Percentiles rank a stretch among this genome's conserved stretches.
phyloP scores from a whole-genome alignment of 1,140 invertebrate species.

The Micrasema longulum region DNA sequence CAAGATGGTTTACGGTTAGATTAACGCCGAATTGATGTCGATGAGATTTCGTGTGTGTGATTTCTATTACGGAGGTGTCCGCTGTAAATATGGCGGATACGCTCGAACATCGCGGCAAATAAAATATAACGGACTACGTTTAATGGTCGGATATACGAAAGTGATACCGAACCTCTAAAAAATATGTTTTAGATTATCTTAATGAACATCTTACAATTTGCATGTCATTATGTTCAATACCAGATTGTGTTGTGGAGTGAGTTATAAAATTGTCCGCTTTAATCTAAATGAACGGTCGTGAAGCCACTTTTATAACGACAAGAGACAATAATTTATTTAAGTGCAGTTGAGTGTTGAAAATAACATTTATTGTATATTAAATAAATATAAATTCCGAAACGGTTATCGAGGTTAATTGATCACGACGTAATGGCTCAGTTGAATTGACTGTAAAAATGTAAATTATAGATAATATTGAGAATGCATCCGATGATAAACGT shows the following conservation, averaged over 20 bases:
- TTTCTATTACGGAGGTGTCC: slow-evolving; percentile 12
- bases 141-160: slow-evolving; percentile 11
- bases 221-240: slow-evolving; percentile 14
- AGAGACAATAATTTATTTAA: too few species aligned
- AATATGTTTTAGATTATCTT: slow-evolving; percentile 21
- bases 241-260: neutral
- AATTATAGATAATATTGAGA: too few species aligned
- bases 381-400: too few species aligned
- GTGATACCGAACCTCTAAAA: slow-evolving; percentile 22
- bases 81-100: slow-evolving; percentile 9
- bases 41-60: slow-evolving; percentile 6
- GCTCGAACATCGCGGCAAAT: neutral
- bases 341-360: too few species aligned
- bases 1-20: slow-evolving; percentile 27
- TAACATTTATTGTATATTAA: too few species aligned
- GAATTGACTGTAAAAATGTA: too few species aligned
- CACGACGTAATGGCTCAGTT: too few species aligned
- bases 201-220: slow-evolving; percentile 14
- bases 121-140: slow-evolving; percentile 7
- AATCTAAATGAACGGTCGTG: too few species aligned
- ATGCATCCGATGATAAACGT: too few species aligned
- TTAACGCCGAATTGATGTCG: slow-evolving; percentile 12
- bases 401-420: too few species aligned
- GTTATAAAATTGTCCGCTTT: too few species aligned
- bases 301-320: too few species aligned